Percentiles rank a stretch among this genome's conserved stretches.
Evolutionary conservation across 1,140 invertebrate species (phyloP).

Genomic region (Carposina sasakii): DNA sequence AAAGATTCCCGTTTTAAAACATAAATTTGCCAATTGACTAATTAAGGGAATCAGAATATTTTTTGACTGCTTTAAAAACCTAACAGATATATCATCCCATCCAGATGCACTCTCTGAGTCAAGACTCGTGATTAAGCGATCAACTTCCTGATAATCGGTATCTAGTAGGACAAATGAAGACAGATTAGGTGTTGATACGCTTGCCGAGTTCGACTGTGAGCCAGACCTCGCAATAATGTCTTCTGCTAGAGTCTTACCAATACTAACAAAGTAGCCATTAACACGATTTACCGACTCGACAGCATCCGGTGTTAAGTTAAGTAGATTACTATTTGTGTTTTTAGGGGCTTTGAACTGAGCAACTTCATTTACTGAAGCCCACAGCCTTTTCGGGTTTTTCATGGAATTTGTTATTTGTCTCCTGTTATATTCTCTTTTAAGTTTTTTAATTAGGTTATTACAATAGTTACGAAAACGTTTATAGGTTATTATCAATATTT

Average conservation of each 20-base stretch:
- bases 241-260: neutral
- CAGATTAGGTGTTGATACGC: too few relatives aligned
- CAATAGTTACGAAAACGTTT: neutral
- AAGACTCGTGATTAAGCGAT: slow-evolving; percentile 1
- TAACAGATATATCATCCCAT: slow-evolving; percentile 11
- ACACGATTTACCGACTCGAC: neutral
- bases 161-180: slow-evolving; percentile 14
- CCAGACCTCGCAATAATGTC: too few relatives aligned
- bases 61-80: slow-evolving; percentile 11
- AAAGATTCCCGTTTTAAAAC: slow-evolving; percentile 12
- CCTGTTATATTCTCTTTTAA: slow-evolving; percentile 17
- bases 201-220: too few relatives aligned
- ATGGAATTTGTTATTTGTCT: slow-evolving; percentile 1
- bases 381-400: slow-evolving; percentile 10
- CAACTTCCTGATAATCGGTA: slow-evolving; percentile 9
- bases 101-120: slow-evolving; percentile 9
- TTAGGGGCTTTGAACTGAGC: slow-evolving; percentile 10
- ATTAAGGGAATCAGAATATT: slow-evolving; percentile 8
- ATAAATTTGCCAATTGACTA: slow-evolving; percentile 10
- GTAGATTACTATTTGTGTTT: neutral
- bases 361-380: slow-evolving; percentile 8
- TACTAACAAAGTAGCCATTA: neutral
- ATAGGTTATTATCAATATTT: neutral
- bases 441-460: slow-evolving; percentile 14
- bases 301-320: neutral